Base-by-base conservation (phyloP, 2,797 vertebrate species). In the Luscinia luscinia region DNA sequence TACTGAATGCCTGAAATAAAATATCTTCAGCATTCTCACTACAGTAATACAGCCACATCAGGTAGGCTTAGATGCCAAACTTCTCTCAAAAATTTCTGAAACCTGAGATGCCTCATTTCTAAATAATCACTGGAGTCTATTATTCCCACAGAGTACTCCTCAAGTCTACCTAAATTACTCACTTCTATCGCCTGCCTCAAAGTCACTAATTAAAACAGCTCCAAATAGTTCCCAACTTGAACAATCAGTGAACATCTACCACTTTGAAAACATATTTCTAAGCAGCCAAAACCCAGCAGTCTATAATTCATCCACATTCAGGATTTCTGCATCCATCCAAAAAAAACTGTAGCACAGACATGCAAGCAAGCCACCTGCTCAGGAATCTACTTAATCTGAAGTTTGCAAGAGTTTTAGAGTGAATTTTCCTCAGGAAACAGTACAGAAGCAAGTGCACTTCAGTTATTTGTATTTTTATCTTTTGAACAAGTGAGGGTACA, bases 1-100 rank as follows among this genome's bases (percentile, higher is more conserved):
- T 41, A 74, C 52, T 66, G 46, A 92, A 75, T 30, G 62, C 51
- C 58, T 95, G 81, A 94, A 92, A 87, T 69, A 69, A 94, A 94
- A 45, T 57, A 63, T 32, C 82, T 80, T 66, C 55, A 69, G 78
- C 64, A 30, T 67, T 49, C 59, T 84, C 64, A 46, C 45, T 40
- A 28, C 1, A 72, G 24, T 15, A 62, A 84, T 27, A 40, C 28
- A 85, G 67, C 11, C 48, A 74, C 23, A 84, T 81, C 34, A 74
- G 46, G 32, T 3, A 82, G 64, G 38, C 36, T 87, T 41, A 70
- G 55, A 58, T 34, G 61, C 26, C 80, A 87, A 63, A 10, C 11
- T 58, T 67, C 52, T 64, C 72, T 40, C 38, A 46, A 49, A 27
- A 74, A 57, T 30, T 87, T 64, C 59, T 85, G 52, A 75, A 72